Percentiles rank a stretch among this genome's conserved stretches.
Evolutionary conservation across 1,140 invertebrate genomes (phyloP).

Genomic region (Batillaria attramentaria): DNA sequence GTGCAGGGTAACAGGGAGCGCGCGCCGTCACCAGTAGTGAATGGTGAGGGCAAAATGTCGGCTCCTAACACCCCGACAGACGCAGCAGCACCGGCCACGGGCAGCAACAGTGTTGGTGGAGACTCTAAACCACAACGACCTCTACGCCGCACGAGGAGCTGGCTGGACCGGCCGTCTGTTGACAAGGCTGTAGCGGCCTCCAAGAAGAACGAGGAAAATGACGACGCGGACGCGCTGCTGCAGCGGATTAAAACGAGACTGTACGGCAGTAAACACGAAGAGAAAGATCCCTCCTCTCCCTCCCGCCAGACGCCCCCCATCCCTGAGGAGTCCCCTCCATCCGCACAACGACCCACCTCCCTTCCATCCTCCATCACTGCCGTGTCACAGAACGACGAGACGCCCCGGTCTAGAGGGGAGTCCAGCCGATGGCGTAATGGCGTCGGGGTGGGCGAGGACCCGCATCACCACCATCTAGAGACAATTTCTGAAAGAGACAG

Average conservation of each 20-base stretch:
- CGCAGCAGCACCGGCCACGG: not conserved
- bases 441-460: conserved; percentile 1
- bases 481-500: conserved; percentile 59
- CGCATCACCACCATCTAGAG: conserved; percentile 34
- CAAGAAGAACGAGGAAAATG: conserved; percentile 31
- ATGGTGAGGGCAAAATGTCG: not conserved
- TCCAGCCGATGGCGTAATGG: conserved; percentile 20
- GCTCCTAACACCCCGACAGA: conserved; percentile 5
- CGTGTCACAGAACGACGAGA: not conserved
- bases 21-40: conserved; percentile 55
- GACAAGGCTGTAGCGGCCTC: conserved; percentile 33
- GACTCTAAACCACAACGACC: conserved; percentile 15
- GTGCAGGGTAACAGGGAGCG: conserved; percentile 53
- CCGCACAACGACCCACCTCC: not conserved
- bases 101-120: conserved; percentile 8
- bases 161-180: conserved; percentile 48
- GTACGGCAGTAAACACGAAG: conserved; percentile 21
- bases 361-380: not conserved
- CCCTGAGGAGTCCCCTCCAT: conserved; percentile 3
- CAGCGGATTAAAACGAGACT: conserved; percentile 46
- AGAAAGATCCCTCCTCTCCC: too few species aligned
- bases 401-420: not conserved
- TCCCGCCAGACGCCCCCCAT: conserved; percentile 26
- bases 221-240: conserved; percentile 42
- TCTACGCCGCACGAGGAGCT: conserved; percentile 53